These are phyloP conservation scores for Aspiorhynchus laticeps DNA, from an alignment of 2,113 vertebrate genomes.

Conservation along the genomic window DNA sequence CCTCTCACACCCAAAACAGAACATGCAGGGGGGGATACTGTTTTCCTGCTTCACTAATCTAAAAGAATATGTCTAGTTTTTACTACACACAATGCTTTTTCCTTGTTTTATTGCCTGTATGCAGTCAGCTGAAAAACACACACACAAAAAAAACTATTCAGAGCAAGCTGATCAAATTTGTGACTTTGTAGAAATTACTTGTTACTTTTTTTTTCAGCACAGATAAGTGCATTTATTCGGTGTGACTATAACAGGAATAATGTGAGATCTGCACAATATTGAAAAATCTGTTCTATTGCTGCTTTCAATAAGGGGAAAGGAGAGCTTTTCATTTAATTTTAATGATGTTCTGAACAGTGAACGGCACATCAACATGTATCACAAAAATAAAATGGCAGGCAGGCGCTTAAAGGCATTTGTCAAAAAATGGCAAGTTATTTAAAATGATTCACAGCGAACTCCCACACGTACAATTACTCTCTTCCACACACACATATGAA, in stretches of 20 bases:
- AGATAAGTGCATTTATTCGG: not conserved
- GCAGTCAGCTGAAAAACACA: not conserved
- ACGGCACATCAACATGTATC: slow-evolving; percentile 63
- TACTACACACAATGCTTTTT: not conserved
- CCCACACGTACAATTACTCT: not conserved
- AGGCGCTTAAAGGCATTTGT: slow-evolving; percentile 71
- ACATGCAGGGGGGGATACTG: not conserved
- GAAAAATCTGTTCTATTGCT: slow-evolving; percentile 8
- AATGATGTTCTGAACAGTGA: slow-evolving; percentile 63
- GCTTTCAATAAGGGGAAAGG: slow-evolving; percentile 49
- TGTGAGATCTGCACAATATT: not conserved
- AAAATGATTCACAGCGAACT: slow-evolving; percentile 65
- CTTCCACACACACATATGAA: slow-evolving; percentile 52
- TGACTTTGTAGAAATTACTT: slow-evolving; percentile 19
- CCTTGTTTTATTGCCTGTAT: not conserved
- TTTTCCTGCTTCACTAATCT: slow-evolving; percentile 7
- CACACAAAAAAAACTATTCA: not conserved
- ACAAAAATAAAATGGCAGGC: slow-evolving; percentile 72
- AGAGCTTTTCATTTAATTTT: slow-evolving; percentile 65
- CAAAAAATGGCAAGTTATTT: slow-evolving; percentile 50
- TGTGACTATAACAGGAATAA: not conserved
- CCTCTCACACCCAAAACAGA: not conserved
- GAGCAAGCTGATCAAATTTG: not conserved
- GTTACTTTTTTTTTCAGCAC: not conserved
- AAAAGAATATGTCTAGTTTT: not conserved